phyloP scores from a whole-genome alignment of 2,797 vertebrate genomes.

The Hippopotamyrus pictus region DNA sequence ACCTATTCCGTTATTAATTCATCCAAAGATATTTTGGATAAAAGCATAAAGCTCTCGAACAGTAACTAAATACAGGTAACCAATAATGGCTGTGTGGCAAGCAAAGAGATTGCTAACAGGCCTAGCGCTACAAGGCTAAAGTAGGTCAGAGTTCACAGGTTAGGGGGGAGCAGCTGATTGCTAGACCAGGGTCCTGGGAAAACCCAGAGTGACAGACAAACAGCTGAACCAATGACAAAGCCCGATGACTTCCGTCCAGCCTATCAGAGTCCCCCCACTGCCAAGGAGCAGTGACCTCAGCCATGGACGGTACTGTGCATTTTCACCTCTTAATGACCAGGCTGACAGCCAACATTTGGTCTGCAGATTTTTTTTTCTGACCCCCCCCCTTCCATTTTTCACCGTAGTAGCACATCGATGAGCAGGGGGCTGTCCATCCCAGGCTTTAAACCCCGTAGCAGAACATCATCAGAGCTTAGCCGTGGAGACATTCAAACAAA shows the following conservation, averaged over 20 bases:
- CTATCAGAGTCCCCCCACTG: no score
- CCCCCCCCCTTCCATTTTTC: neutral
- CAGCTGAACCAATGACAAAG: neutral
- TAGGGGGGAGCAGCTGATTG: neutral
- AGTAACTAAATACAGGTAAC: neutral
- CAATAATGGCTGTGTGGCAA: neutral
- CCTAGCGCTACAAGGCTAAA: neutral
- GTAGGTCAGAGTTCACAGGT: neutral
- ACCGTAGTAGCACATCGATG: slow-evolving; percentile 24
- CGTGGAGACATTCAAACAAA: slow-evolving; percentile 51
- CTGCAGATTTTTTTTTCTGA: slow-evolving; percentile 28
- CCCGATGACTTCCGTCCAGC: neutral
- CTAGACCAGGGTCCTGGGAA: neutral
- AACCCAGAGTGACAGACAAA: neutral
- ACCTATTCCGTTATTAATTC: neutral
- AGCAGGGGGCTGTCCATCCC: neutral
- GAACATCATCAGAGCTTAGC: slow-evolving; percentile 58
- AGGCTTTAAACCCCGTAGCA: slow-evolving; percentile 33
- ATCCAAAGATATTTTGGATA: neutral
- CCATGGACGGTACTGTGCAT: neutral
- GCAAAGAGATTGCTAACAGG: neutral
- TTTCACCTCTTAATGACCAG: neutral
- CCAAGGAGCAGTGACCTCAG: neutral
- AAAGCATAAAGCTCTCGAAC: neutral
- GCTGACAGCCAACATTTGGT: slow-evolving; percentile 6